These are phyloP conservation scores for Laticauda laticaudata DNA, from an alignment of 2,113 vertebrate species.

Conservation along the genomic window DNA sequence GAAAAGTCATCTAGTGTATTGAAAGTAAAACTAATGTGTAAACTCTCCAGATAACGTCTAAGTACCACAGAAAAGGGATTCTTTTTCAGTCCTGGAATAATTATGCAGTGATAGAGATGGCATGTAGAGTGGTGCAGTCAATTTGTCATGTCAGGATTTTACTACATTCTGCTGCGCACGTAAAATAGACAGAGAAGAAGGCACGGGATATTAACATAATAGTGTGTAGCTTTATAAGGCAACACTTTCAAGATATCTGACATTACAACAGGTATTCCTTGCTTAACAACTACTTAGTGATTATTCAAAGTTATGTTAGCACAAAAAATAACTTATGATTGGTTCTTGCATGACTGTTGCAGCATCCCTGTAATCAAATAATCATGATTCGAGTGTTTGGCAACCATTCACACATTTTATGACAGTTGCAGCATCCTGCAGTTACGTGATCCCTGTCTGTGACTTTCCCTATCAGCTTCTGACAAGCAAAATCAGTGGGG, in stretches of 20 bases:
- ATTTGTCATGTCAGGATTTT: background rate
- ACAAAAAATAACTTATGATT: background rate
- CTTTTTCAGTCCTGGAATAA: background rate
- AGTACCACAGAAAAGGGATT: background rate
- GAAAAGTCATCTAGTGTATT: background rate
- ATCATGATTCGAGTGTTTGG: background rate
- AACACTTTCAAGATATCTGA: background rate
- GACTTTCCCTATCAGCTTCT: background rate
- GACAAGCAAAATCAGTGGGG: background rate
- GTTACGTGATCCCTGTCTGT: background rate
- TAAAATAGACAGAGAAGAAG: background rate
- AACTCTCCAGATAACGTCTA: background rate
- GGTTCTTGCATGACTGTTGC: background rate
- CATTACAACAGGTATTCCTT: background rate
- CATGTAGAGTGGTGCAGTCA: background rate
- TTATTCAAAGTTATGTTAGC: background rate
- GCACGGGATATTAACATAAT: background rate
- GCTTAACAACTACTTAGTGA: background rate
- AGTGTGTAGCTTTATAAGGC: background rate
- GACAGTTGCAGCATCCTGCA: background rate
- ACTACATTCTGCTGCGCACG: background rate
- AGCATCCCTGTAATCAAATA: background rate
- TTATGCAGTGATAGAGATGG: background rate
- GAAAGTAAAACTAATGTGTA: background rate
- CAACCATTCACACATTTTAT: background rate